Evolutionary conservation across 2,888 invertebrate genomes (phyloP).

Genomic region (Vandiemenella viatica): DNA sequence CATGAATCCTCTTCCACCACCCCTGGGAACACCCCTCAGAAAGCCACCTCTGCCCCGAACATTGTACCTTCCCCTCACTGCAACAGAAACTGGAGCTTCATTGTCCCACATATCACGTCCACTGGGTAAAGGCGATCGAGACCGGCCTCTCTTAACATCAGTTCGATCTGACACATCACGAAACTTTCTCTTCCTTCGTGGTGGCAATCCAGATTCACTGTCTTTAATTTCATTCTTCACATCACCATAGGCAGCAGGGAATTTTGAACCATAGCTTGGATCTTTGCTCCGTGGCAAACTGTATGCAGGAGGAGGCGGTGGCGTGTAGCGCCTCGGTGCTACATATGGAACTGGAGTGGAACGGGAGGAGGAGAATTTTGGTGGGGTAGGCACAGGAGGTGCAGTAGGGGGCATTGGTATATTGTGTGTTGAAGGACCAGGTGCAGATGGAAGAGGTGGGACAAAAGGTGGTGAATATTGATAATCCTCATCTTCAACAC

Average conservation of each 20-base stretch:
- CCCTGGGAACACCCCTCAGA: neutral
- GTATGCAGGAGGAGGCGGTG: slow-evolving; percentile 6
- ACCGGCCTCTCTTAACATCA: neutral
- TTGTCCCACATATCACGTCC: slow-evolving; percentile 7
- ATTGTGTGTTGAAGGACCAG: no score
- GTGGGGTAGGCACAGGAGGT: neutral
- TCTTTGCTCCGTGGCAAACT: neutral
- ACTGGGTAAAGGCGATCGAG: neutral
- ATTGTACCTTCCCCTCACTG: slow-evolving; percentile 5
- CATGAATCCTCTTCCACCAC: slow-evolving; percentile 1
- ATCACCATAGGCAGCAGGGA: neutral
- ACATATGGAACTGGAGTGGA: neutral
- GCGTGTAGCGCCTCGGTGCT: no score
- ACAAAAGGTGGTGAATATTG: slow-evolving; percentile 13
- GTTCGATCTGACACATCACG: neutral
- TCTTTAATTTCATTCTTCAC: neutral
- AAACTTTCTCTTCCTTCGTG: slow-evolving; percentile 5
- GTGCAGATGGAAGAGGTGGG: neutral
- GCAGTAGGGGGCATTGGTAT: neutral
- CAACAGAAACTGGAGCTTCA: slow-evolving; percentile 7
- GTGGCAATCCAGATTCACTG: neutral
- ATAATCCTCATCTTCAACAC: slow-evolving; percentile 25
- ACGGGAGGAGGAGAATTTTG: neutral
- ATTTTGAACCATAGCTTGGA: slow-evolving; percentile 2
- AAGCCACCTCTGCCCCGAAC: slow-evolving; percentile 1